Base-by-base conservation (phyloP, 2,888 invertebrate genomes). In the Candidula unifasciata region DNA sequence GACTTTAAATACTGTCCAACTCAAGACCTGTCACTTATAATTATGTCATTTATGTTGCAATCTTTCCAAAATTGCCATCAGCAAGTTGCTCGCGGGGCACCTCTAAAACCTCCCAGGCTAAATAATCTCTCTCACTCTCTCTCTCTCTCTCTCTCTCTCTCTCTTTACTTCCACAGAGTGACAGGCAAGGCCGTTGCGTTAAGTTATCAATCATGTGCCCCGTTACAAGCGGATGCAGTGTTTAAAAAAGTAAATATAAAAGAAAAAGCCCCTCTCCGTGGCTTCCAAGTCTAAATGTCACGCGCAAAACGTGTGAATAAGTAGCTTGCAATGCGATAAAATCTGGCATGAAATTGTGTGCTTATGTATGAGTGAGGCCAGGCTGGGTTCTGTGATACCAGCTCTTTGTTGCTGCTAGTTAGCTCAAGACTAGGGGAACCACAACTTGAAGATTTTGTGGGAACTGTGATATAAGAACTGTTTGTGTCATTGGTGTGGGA, bases 321-420 rank as follows among this genome's bases (percentile, higher is more conserved):
- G 79, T 79, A 79, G 79, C 52, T 52, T 74, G 54, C 74, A 74
- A 44, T 54, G 74, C 27, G 54, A 74, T 74, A 74, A 54, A 74
- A 54, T 74, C 52, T 74, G 74, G 54, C 54, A 54, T 27, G 73
- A 73, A 44, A 44, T 73, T 37, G 37, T 21, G 37, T 35, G 73
- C 44, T 73, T 35, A 37, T 71, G 27, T 73, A 33, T 73, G 13
- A 44, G 27, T 71, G 35, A 37, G 24, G 69, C 35, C 24, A 37
- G 3, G 21, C 37, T 5, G 8, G 69, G 35, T 24, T 71, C 27
- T n/a, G n/a, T n/a, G 10, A 66, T 27, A 66, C 66, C 66, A 27
- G 69, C 24, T 71, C 35, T 71, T 35, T 35, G 69, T 71, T 66
- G 44, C 44, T 1, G 44, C 8, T 44, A 44, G 44, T 13, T 44